Conservation (phyloP, 30 jellyfish, hydroid and myxozoan genomes). For the Hydra vulgaris region DNA sequence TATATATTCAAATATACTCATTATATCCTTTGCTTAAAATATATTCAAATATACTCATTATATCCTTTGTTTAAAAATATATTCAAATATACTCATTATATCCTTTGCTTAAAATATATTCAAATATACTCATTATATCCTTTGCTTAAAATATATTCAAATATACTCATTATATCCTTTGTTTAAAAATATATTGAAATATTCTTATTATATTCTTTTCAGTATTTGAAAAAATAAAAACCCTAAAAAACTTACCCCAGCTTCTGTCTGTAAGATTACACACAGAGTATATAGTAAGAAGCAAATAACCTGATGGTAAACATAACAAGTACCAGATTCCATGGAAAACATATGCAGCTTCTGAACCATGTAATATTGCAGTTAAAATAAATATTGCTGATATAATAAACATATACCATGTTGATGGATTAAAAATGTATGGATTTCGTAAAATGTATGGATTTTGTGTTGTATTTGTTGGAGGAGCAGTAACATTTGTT, state of each 20-base stretch:
- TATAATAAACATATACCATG: conserved; percentile 76
- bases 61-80: no score
- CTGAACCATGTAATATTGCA: conserved; percentile 84
- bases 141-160: no score
- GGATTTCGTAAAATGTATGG: conserved; percentile 7
- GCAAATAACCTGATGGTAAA: conserved; percentile 87
- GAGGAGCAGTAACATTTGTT: neutral
- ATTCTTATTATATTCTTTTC: no score
- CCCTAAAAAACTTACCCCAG: conserved; percentile 62
- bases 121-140: no score
- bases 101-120: no score
- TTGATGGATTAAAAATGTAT: conserved; percentile 50
- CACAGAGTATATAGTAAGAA: conserved; percentile 80
- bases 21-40: no score
- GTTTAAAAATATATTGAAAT: no score
- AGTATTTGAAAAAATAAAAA: no score
- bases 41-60: no score
- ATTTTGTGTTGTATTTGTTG: neutral
- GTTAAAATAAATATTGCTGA: conserved; percentile 53
- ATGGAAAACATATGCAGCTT: conserved; percentile 55
- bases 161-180: no score
- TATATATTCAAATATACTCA: no score
- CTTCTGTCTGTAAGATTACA: conserved; percentile 91
- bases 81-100: no score
- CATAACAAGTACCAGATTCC: conserved; percentile 81